Evolutionary conservation across 2,888 invertebrate species (phyloP).

Genomic region (Pseudococcus jackbeardsleyi): DNA sequence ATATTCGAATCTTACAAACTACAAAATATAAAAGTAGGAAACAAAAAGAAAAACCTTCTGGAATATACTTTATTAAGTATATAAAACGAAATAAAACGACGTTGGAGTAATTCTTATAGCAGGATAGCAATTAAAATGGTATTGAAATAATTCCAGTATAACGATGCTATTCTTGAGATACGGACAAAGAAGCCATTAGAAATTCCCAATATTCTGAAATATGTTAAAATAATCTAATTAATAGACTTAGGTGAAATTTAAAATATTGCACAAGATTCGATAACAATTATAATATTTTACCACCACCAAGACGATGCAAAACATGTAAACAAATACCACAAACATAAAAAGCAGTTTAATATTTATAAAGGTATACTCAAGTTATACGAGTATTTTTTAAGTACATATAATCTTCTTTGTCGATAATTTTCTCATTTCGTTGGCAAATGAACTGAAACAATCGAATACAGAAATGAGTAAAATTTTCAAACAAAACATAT

Average conservation of each 20-base stretch:
- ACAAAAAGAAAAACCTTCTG: background rate
- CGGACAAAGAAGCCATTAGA: slow-evolving; percentile 24
- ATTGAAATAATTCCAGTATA: background rate
- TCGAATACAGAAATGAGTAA: background rate
- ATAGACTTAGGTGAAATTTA: background rate
- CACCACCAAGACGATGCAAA: background rate
- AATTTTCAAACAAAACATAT: background rate
- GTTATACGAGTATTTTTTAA: too few species aligned
- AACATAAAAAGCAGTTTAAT: background rate
- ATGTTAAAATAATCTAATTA: background rate
- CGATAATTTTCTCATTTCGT: background rate
- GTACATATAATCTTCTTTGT: background rate
- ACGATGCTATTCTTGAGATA: slow-evolving; percentile 21
- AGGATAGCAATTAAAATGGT: background rate
- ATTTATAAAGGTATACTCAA: too few species aligned
- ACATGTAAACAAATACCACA: background rate
- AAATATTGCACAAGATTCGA: background rate
- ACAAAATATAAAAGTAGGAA: background rate
- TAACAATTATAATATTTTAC: background rate
- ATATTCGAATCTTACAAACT: background rate
- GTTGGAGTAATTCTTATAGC: background rate
- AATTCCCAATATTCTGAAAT: slow-evolving; percentile 34
- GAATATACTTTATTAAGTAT: background rate
- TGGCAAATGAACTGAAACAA: background rate
- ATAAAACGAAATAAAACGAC: background rate